These are phyloP conservation scores for Byasa hedistus DNA, from an alignment of 2,888 invertebrate species.

Conservation along the genomic window DNA sequence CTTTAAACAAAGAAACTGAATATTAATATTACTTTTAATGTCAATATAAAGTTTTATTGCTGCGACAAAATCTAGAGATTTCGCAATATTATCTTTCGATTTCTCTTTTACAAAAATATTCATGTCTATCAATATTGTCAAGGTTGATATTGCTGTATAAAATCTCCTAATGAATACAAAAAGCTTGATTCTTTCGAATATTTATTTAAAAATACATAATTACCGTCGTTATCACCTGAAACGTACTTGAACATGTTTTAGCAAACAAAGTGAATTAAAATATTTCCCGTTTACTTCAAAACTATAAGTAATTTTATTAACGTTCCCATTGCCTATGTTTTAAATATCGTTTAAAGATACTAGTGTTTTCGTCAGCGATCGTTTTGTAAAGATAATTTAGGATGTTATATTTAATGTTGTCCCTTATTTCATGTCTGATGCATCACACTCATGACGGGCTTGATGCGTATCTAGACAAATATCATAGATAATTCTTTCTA, in stretches of 20 bases:
- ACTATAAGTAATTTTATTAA: not conserved
- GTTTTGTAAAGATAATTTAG: too few relatives aligned
- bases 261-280: not conserved
- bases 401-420: too few relatives aligned
- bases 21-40: conserved; percentile 6
- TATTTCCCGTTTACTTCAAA: not conserved
- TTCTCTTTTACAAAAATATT: conserved; percentile 17
- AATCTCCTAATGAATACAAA: conserved; percentile 2
- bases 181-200: conserved; percentile 4
- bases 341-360: too few relatives aligned
- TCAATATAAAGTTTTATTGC: conserved; percentile 13
- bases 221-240: not conserved
- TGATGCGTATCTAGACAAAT: not conserved
- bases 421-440: not conserved
- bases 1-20: conserved; percentile 16
- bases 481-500: not conserved
- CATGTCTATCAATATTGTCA: conserved; percentile 9
- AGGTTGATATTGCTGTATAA: conserved; percentile 4
- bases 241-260: not conserved
- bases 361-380: too few relatives aligned
- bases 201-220: conserved; percentile 1
- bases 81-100: conserved; percentile 1
- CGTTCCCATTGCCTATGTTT: not conserved
- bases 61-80: conserved; percentile 7
- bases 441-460: not conserved